Evolutionary conservation across 2,113 vertebrate species (phyloP), one percentile per base, ranked within the genome.

Genomic region (Dicentrarchus labrax): DNA sequence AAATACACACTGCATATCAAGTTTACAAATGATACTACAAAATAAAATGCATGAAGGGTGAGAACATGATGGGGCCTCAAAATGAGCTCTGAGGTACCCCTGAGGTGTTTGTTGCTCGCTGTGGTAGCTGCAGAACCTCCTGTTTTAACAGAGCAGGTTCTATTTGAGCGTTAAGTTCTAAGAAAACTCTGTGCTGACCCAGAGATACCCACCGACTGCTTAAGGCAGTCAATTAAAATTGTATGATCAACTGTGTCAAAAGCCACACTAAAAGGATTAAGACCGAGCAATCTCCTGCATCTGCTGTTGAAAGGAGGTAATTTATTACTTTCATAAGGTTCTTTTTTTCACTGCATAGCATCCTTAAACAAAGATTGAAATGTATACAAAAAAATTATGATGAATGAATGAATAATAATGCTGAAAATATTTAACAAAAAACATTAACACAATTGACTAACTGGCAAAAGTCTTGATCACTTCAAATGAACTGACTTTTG

Each of bases 201-300:
- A 39, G 9, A 73, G 83, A 86, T 79, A 82, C 69, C 68, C 51
- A 24, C 78, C 50, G 66, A 38, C 22, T 19, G 81, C 86, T 90
- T 65, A 62, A 85, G 84, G 90, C 88, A 67, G 45, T 85, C 66
- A 84, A 87, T 92, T 90, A 92, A 92, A 87, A 76, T 80, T 92
- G 80, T 72, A 88, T 88, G 89, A 90, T 87, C 78, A 74, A 72
- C 76, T 86, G 85, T 91, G 88, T 90, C 76, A 87, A 87, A 85
- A 66, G 53, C 71, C 38, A 86, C 87, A 88, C 85, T 84, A 60
- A 83, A 87, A 84, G 83, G 76, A 82, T 76, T 78, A 76, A 74
- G 78, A 72, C 59, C 0, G 9, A 81, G 82, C 59, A 72, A 67
- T 62, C 74, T 45, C 48, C 57, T 59, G 78, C 78, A 80, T 86